Conservation (phyloP, 2,888 invertebrate genomes). For the Nycteola revayana region DNA sequence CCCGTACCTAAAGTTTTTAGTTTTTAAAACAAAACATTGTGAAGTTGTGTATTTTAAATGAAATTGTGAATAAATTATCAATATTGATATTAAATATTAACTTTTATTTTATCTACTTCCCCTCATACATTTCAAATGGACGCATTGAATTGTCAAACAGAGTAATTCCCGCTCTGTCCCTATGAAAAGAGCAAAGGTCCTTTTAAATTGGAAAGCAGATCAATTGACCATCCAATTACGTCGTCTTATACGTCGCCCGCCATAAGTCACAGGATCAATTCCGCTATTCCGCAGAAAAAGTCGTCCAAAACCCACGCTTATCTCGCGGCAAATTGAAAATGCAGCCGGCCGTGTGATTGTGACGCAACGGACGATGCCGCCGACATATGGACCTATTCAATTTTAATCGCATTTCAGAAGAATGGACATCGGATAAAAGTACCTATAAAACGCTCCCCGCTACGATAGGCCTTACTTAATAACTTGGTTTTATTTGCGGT, state of each 20-base stretch:
- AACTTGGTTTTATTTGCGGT: slow-evolving; percentile 78
- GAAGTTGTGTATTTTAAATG: slow-evolving; percentile 82
- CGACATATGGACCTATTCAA: slow-evolving; percentile 81
- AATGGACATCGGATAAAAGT: slow-evolving; percentile 78
- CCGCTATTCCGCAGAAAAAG: slow-evolving; percentile 76
- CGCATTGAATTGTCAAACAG: slow-evolving; percentile 23
- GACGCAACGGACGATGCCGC: slow-evolving; percentile 71
- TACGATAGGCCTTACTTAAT: slow-evolving; percentile 67
- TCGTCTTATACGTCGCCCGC: slow-evolving; percentile 57
- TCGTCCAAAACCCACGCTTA: slow-evolving; percentile 76
- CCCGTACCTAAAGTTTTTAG: slow-evolving; percentile 79
- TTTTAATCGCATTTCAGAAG: slow-evolving; percentile 82
- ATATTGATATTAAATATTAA: slow-evolving; percentile 73
- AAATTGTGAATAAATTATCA: slow-evolving; percentile 82
- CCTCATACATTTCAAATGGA: slow-evolving; percentile 1
- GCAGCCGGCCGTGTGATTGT: slow-evolving; percentile 79
- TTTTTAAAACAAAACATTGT: slow-evolving; percentile 78
- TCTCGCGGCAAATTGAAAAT: slow-evolving; percentile 81
- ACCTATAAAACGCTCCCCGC: slow-evolving; percentile 47
- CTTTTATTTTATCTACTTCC: slow-evolving; percentile 38
- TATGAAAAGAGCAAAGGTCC: slow-evolving; percentile 26
- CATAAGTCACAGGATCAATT: slow-evolving; percentile 80
- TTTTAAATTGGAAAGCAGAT: slow-evolving; percentile 59
- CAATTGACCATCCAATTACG: slow-evolving; percentile 72
- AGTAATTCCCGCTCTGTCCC: slow-evolving; percentile 15